These are phyloP conservation scores for Bombus superbus DNA, from an alignment of 1,140 invertebrate species.

Conservation along the genomic window DNA sequence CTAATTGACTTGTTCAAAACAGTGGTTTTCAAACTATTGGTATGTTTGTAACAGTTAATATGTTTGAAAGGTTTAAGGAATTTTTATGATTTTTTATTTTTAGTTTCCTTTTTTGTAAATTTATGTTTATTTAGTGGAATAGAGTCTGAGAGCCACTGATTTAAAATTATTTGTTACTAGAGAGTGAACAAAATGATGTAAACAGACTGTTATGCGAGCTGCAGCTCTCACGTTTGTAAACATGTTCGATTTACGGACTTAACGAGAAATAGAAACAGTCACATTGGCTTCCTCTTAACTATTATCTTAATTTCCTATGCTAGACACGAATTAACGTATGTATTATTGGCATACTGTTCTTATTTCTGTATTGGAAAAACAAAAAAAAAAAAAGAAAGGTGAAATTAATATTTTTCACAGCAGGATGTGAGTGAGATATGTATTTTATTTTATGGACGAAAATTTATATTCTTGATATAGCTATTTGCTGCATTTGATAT, in stretches of 20 bases:
- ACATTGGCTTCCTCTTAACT: conserved; percentile 64
- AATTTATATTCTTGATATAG: conserved; percentile 23
- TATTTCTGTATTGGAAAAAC: conserved; percentile 5
- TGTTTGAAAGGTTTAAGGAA: not conserved
- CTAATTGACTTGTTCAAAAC: conserved; percentile 2
- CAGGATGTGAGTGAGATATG: conserved; percentile 4
- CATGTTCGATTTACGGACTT: conserved; percentile 53
- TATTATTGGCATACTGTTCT: conserved; percentile 32
- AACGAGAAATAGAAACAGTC: conserved; percentile 52
- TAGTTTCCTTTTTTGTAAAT: not conserved
- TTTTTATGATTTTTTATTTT: not conserved
- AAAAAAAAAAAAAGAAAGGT: not conserved
- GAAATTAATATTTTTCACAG: conserved; percentile 15
- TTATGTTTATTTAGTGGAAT: not conserved
- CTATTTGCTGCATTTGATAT: conserved; percentile 38
- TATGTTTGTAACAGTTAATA: not conserved
- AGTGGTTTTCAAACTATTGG: conserved; percentile 20
- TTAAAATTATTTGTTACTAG: conserved; percentile 24
- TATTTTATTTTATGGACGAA: conserved; percentile 34
- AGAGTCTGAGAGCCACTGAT: conserved; percentile 9
- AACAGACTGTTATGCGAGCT: conserved; percentile 47
- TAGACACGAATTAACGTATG: not conserved
- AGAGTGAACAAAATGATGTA: conserved; percentile 14
- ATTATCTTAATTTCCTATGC: conserved; percentile 23
- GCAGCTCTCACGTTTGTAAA: conserved; percentile 54